These are phyloP conservation scores for Rhincodon typus DNA, from an alignment of 2,797 vertebrate genomes.

Conservation along the genomic window DNA sequence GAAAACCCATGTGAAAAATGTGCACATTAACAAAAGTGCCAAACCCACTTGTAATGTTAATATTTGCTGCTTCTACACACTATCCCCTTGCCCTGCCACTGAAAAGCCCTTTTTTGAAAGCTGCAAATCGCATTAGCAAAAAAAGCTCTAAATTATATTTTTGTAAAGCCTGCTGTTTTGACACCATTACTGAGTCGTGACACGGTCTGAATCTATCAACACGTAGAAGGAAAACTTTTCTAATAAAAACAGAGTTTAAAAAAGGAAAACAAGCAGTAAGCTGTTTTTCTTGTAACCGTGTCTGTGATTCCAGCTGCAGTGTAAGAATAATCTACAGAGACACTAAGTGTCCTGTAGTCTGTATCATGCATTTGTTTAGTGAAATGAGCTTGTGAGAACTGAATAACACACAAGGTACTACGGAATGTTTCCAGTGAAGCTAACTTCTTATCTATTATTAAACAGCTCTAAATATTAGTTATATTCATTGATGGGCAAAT, in stretches of 20 bases:
- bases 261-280: constrained; percentile 24
- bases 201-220: background rate
- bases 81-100: background rate
- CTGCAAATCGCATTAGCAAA: background rate
- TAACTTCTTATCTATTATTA: background rate
- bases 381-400: background rate
- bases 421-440: background rate
- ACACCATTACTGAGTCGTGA: background rate
- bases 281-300: constrained; percentile 27
- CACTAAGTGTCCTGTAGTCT: background rate
- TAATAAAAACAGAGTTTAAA: constrained; percentile 14
- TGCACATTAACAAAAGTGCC: background rate
- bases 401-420: background rate
- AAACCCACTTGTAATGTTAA: background rate
- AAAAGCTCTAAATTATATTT: background rate
- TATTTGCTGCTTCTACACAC: background rate
- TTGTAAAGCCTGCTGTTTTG: constrained; percentile 5
- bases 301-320: constrained; percentile 31
- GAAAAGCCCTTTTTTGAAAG: background rate
- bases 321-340: constrained; percentile 1
- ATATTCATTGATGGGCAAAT: background rate
- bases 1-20: background rate
- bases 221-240: constrained; percentile 12
- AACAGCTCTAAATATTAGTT: background rate
- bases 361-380: background rate